Conservation (phyloP, 37 sponge, comb jelly and placozoan genomes). For the Diacarnus erythraeanus region DNA sequence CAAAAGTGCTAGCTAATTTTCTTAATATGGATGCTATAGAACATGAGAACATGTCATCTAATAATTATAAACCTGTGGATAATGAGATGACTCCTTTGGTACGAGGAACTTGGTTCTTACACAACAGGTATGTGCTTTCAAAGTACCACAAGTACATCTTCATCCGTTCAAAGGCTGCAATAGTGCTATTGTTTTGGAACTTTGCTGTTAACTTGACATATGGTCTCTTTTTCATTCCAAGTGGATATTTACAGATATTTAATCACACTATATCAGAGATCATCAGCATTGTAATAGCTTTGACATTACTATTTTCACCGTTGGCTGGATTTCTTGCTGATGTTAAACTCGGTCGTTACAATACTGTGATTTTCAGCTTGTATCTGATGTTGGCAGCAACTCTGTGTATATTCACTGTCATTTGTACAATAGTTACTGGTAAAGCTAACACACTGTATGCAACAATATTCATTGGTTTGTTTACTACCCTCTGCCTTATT, state of each 20-base stretch:
- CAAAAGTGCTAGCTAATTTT: too few relatives aligned
- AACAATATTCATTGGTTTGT: background rate
- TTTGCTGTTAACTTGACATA: background rate
- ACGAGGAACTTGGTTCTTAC: background rate
- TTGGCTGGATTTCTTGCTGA: slow-evolving; percentile 12
- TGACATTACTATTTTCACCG: background rate
- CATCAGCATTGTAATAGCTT: background rate
- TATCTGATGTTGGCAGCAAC: background rate
- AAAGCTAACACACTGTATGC: background rate
- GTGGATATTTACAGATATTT: background rate
- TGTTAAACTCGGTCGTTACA: background rate
- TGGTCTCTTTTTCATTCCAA: background rate
- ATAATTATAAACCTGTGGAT: background rate
- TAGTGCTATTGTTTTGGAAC: background rate
- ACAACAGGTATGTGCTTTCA: background rate
- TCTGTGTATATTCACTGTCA: background rate
- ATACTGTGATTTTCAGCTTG: background rate
- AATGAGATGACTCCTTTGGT: background rate
- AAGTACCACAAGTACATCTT: background rate
- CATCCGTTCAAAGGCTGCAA: background rate
- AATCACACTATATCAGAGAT: background rate
- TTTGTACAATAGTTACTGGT: background rate
- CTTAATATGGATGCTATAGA: too few relatives aligned
- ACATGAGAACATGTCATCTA: too few relatives aligned
- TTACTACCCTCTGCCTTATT: background rate